Evolutionary conservation across 2,888 invertebrate species (phyloP).

Genomic region (Eupithecia inturbata): DNA sequence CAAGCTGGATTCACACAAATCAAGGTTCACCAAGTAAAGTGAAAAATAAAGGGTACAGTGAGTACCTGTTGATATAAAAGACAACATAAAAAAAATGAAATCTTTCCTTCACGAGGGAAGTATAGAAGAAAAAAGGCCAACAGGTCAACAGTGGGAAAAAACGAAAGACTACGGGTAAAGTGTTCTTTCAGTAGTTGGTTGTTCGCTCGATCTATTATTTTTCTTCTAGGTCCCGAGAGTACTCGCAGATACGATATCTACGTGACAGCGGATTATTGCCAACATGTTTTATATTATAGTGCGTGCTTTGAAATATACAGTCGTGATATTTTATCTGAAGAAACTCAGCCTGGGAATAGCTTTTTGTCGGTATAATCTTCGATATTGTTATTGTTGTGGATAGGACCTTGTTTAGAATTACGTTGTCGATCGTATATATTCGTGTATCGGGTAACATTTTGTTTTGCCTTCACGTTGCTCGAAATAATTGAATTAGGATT

Average conservation of each 20-base stretch:
- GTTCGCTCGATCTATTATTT: background rate
- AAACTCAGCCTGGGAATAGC: conserved; percentile 2
- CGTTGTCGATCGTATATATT: background rate
- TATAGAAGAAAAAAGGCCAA: background rate
- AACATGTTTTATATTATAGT: conserved; percentile 34
- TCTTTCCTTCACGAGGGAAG: background rate
- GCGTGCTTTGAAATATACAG: conserved; percentile 33
- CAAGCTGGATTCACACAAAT: background rate
- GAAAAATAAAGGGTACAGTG: background rate
- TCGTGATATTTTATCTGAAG: conserved; percentile 32
- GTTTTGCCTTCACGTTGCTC: background rate
- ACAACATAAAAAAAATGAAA: too few relatives aligned
- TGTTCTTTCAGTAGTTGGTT: background rate
- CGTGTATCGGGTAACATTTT: background rate
- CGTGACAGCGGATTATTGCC: conserved; percentile 35
- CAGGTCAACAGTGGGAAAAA: background rate
- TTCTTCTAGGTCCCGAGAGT: conserved; percentile 20
- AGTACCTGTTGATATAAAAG: background rate
- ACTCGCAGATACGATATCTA: conserved; percentile 29
- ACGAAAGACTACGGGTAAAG: background rate
- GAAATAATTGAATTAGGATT: background rate
- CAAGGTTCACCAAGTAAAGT: background rate
- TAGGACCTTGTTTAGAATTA: background rate
- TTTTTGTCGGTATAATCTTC: background rate
- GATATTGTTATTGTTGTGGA: background rate